Conservation (phyloP, 2,888 invertebrate species). For the Frankliniella intonsa region DNA sequence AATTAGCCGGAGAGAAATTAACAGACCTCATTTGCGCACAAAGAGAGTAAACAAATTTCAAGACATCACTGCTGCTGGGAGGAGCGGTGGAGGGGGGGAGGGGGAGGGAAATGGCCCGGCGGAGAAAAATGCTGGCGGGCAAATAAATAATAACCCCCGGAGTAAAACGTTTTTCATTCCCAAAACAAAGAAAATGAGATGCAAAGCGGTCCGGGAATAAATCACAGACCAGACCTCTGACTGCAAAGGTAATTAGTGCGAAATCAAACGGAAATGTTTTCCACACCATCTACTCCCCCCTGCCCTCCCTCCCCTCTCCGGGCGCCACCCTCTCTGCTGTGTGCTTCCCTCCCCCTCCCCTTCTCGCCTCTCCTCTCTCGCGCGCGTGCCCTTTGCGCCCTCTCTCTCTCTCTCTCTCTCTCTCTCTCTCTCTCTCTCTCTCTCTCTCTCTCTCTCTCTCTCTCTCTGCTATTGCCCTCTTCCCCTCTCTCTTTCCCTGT, state of each 20-base stretch:
- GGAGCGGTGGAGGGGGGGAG: background rate
- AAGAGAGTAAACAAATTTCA: slow-evolving; percentile 25
- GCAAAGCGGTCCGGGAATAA: slow-evolving; percentile 15
- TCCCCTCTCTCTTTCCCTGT: no score
- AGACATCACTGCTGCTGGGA: background rate
- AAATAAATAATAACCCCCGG: slow-evolving; percentile 21
- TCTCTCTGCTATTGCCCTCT: no score
- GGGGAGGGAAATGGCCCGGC: background rate
- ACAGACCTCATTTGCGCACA: slow-evolving; percentile 19
- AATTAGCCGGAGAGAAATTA: slow-evolving; percentile 22
- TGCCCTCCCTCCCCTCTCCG: background rate
- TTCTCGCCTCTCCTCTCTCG: background rate
- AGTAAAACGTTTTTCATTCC: slow-evolving; percentile 21
- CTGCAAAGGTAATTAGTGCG: background rate
- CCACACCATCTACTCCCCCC: background rate
- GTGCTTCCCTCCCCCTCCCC: background rate
- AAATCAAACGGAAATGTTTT: slow-evolving; percentile 25
- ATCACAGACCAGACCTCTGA: background rate
- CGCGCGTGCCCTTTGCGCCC: background rate
- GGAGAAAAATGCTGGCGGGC: background rate
- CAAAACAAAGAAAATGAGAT: slow-evolving; percentile 25
- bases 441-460: no score
- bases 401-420: no score
- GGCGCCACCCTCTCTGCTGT: background rate
- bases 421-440: no score